These are phyloP conservation scores for Nephrotoma appendiculata DNA, from an alignment of 2,888 invertebrate species.

Conservation along the genomic window DNA sequence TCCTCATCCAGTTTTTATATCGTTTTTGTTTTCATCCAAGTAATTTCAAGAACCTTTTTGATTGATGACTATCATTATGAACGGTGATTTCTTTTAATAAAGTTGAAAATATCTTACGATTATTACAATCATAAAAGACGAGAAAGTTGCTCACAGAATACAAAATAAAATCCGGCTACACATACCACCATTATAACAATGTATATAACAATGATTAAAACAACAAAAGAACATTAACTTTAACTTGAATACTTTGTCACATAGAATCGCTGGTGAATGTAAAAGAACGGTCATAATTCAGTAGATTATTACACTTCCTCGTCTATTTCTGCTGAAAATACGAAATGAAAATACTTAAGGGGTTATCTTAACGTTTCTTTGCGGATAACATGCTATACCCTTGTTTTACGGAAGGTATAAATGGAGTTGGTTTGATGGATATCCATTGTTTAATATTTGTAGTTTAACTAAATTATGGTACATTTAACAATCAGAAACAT, in stretches of 20 bases:
- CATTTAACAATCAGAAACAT: not conserved
- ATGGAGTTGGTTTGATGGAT: not conserved
- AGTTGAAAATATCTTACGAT: not conserved
- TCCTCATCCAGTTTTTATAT: not conserved
- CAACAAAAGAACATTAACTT: not conserved
- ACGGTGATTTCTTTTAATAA: not conserved
- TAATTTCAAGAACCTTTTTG: not conserved
- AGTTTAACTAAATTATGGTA: not conserved
- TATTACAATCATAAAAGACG: not conserved
- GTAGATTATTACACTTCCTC: not conserved
- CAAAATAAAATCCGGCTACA: not conserved
- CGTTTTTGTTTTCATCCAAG: not conserved
- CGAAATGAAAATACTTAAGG: not conserved
- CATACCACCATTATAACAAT: not conserved
- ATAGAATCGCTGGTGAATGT: not conserved
- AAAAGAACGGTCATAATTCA: not conserved
- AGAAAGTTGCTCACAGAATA: not conserved
- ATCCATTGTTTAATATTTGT: not conserved
- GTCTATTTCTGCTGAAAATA: not conserved
- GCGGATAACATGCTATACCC: not conserved
- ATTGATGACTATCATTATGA: not conserved
- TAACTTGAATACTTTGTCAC: not conserved
- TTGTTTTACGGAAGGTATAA: not conserved
- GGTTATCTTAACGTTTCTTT: not conserved
- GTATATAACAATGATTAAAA: not conserved